Percentiles rank a stretch among this genome's conserved stretches.
phyloP scores from a whole-genome alignment of 2,888 invertebrate species.

The Rhagium mordax region DNA sequence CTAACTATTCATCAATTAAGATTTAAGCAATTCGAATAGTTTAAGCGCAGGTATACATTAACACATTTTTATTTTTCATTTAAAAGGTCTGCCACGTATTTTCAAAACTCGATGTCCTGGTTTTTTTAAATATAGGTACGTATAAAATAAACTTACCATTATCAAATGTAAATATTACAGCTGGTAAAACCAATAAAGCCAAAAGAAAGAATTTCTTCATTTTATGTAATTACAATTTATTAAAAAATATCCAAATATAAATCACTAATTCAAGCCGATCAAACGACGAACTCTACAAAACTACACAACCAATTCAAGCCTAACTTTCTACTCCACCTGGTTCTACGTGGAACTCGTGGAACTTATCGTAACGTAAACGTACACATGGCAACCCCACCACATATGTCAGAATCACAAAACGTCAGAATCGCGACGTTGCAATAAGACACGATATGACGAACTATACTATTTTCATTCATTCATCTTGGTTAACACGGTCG shows the following conservation, averaged over 20 bases:
- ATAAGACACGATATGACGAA: too few relatives aligned
- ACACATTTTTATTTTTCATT: constrained; percentile 7
- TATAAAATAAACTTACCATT: constrained; percentile 76
- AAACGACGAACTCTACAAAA: not conserved
- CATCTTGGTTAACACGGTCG: too few relatives aligned
- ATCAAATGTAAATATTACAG: constrained; percentile 80
- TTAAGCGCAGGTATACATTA: too few relatives aligned
- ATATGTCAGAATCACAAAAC: not conserved
- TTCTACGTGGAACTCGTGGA: constrained; percentile 69
- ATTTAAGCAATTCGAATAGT: too few relatives aligned
- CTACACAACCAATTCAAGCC: constrained; percentile 23
- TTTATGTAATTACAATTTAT: constrained; percentile 46
- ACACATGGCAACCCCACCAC: constrained; percentile 65
- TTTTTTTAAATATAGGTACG: not conserved
- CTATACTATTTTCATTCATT: too few relatives aligned
- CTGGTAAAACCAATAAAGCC: constrained; percentile 79
- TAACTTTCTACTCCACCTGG: constrained; percentile 51
- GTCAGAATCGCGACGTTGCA: not conserved
- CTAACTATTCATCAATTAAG: too few relatives aligned
- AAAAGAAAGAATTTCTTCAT: constrained; percentile 82
- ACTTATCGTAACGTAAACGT: constrained; percentile 54
- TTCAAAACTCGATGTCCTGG: not conserved
- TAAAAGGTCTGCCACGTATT: constrained; percentile 29
- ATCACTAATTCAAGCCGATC: not conserved
- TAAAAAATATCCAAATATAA: not conserved